A percentile compares a stretch with the other conserved stretches of the same genome.
Conservation (phyloP, 2,797 vertebrate genomes). For the Synaphobranchus kaupii region DNA sequence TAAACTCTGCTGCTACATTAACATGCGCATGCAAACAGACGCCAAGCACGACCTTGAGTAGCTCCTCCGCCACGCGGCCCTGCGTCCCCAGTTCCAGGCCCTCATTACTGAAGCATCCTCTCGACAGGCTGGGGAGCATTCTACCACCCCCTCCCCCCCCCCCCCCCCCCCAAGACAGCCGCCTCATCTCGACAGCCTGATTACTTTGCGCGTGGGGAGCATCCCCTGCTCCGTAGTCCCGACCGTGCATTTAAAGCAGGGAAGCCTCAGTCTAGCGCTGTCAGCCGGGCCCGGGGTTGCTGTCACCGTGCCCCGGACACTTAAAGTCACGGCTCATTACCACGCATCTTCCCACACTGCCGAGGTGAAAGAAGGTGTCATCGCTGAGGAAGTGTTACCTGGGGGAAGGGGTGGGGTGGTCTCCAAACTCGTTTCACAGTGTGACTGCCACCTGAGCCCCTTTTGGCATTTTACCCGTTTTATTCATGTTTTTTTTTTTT, state of each 20-base stretch:
- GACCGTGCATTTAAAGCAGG: slow-evolving; percentile 32
- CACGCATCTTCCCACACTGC: neutral
- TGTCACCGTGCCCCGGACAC: slow-evolving; percentile 23
- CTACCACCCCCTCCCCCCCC: neutral
- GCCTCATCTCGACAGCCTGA: slow-evolving; percentile 29
- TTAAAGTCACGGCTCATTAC: slow-evolving; percentile 28
- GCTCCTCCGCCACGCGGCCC: neutral
- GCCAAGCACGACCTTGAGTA: slow-evolving; percentile 49
- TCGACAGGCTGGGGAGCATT: neutral
- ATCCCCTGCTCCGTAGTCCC: slow-evolving; percentile 4
- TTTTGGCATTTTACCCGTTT: neutral
- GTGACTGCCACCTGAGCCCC: neutral
- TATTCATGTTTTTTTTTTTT: neutral
- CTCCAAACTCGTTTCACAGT: neutral
- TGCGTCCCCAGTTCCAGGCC: neutral
- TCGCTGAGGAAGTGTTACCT: neutral
- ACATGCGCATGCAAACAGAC: slow-evolving; percentile 15
- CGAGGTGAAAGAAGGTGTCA: slow-evolving; percentile 11
- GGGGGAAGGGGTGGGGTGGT: neutral
- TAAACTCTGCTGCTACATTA: neutral
- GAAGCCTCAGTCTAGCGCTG: neutral
- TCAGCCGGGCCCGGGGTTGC: slow-evolving; percentile 20
- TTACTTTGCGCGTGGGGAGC: slow-evolving; percentile 16
- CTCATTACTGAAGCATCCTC: slow-evolving; percentile 28
- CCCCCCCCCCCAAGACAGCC: slow-evolving; percentile 23